Percentiles rank a stretch among this genome's conserved stretches.
Conservation (phyloP, 2,113 vertebrate genomes). For the Nematolebias whitei region DNA sequence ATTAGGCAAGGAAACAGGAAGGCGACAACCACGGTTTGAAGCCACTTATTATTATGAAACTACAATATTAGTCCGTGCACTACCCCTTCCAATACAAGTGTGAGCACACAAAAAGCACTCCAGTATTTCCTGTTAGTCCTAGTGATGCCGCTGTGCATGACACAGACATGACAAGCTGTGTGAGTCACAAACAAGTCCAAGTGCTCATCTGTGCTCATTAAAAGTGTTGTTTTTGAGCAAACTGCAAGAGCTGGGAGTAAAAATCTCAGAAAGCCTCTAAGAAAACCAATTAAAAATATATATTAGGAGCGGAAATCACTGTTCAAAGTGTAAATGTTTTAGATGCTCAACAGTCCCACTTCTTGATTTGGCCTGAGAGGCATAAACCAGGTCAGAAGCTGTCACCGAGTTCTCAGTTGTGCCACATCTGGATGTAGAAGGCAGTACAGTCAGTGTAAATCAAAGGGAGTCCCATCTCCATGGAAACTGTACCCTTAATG, state of each 20-base stretch:
- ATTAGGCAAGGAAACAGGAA: neutral
- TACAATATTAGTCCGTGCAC: neutral
- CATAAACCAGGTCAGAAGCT: slow-evolving; percentile 4
- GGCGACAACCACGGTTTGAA: neutral
- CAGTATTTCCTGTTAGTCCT: neutral
- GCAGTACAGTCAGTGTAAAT: neutral
- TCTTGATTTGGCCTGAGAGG: neutral
- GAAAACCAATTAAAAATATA: neutral
- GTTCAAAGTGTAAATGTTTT: neutral
- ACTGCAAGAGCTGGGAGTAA: neutral
- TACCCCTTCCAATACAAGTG: neutral
- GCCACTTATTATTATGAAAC: neutral
- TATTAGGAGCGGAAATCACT: neutral
- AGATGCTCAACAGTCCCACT: neutral
- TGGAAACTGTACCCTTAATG: neutral
- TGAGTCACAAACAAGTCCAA: neutral
- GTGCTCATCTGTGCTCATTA: neutral
- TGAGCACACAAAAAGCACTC: neutral
- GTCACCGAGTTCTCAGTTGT: neutral
- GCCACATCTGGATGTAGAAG: slow-evolving; percentile 2
- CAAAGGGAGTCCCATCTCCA: neutral
- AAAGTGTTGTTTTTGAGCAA: neutral
- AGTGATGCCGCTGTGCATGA: neutral
- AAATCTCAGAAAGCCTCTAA: too few relatives aligned
- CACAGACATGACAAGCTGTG: neutral